phyloP scores from a whole-genome alignment of 2,113 vertebrate species.

The Spizaetus ornatus region DNA sequence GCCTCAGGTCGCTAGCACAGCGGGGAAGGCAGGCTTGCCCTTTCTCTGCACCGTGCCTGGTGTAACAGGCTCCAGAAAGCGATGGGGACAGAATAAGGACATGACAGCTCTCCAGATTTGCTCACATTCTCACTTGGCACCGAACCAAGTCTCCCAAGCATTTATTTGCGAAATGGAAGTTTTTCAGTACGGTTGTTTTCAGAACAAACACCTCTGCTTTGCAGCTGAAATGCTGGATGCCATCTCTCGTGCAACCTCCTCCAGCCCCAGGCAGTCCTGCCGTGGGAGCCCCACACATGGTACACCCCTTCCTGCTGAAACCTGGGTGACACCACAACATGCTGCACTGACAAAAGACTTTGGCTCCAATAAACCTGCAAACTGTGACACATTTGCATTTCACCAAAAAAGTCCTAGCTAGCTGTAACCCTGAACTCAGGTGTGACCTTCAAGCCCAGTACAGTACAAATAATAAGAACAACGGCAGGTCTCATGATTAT shows the following conservation, averaged over 20 bases:
- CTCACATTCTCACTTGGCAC: neutral
- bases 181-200: neutral
- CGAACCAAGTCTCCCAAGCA: accelerated
- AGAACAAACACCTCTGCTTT: neutral
- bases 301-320: neutral
- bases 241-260: neutral
- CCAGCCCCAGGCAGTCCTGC: neutral
- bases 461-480: neutral
- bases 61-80: neutral
- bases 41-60: accelerated
- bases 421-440: neutral
- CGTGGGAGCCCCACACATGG: accelerated
- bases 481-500: neutral
- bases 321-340: neutral
- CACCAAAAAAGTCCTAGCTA: neutral
- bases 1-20: accelerated
- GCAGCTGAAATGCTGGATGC: neutral
- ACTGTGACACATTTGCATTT: neutral
- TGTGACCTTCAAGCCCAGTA: neutral
- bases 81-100: neutral
- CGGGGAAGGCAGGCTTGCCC: neutral
- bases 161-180: neutral
- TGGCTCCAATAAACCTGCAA: neutral
- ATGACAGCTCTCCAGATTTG: neutral
- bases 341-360: neutral